Evolutionary conservation across 1,140 invertebrate species (phyloP), one percentile per base, ranked within the genome.

Genomic region (Choristoneura fumiferana): DNA sequence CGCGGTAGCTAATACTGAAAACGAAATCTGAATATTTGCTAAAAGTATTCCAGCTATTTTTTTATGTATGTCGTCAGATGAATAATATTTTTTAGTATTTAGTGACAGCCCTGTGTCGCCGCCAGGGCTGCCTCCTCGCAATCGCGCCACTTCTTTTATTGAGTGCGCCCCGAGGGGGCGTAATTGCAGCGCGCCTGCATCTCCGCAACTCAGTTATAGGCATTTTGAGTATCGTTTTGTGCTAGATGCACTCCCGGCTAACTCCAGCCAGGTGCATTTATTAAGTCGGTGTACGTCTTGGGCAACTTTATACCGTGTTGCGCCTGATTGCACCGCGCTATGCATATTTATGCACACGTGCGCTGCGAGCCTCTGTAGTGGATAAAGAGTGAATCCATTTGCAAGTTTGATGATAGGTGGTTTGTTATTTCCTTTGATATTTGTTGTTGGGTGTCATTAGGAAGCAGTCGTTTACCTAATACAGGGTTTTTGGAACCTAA

Each of bases 171-270:
- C n/a, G n/a, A 33, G 56, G 75, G 73, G 76, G 75, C 75, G 78
- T 78, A 78, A 78, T 81, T 76, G 73, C 72, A 63, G 22, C n/a
- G n/a, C 55, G 54, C 63, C 40, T 65, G 66, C 71, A 72, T 63
- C 65, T 67, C 63, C 29, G 39, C 67, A 76, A 74, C 69, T 65
- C 59, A 72, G 67, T 72, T 73, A 73, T 68, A 67, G 67, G 66
- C 74, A 71, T 72, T 74, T 71, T 70, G 69, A 56, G 45, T 58
- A 58, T 57, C 64, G 63, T 60, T 49, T 63, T 58, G 59, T 65
- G 56, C 22, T 15, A n/a, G 39, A 40, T n/a, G n/a, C 39, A n/a
- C n/a, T 29, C 22, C 2, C 22, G 6, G 22, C 22, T 29, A 29
- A 45, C 40, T 45, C 40, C 40, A 45, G 2, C 17, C 40, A 3